A percentile compares a stretch with the other conserved stretches of the same genome.
Evolutionary conservation across 1,140 invertebrate genomes (phyloP).

Genomic region (Elymnias hypermnestra): DNA sequence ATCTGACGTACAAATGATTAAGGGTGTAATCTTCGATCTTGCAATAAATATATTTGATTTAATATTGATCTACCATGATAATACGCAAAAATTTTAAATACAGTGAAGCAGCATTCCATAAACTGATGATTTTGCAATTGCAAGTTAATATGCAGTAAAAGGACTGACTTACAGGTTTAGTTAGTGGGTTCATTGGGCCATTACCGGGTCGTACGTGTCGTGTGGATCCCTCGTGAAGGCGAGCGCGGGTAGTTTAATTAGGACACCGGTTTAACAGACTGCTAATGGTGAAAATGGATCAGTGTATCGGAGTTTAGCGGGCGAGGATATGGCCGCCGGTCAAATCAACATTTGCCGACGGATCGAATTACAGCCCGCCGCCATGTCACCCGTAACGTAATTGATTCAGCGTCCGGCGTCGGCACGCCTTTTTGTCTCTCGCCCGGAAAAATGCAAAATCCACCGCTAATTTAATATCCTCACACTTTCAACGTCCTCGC

Average conservation of each 20-base stretch:
- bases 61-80: no score
- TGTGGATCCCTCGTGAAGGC: slow-evolving; percentile 8
- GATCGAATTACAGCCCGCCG: slow-evolving; percentile 56
- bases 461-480: slow-evolving; percentile 60
- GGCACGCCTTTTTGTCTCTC: slow-evolving; percentile 49
- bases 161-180: no score
- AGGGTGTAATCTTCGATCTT: no score
- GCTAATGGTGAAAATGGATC: slow-evolving; percentile 21
- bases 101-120: no score
- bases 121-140: no score
- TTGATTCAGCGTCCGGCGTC: slow-evolving; percentile 55
- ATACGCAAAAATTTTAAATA: no score
- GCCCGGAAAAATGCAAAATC: slow-evolving; percentile 55
- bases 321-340: slow-evolving; percentile 39
- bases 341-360: slow-evolving; percentile 66
- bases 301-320: slow-evolving; percentile 15
- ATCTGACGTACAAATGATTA: no score
- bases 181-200: slow-evolving; percentile 2
- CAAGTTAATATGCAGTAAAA: no score
- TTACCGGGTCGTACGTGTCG: slow-evolving; percentile 10
- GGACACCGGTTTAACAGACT: slow-evolving; percentile 26
- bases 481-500: slow-evolving; percentile 23
- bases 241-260: slow-evolving; percentile 21
- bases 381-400: slow-evolving; percentile 58
- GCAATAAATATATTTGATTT: no score